Conservation (phyloP, 1,140 invertebrate species). For the Bombus pascuorum region DNA sequence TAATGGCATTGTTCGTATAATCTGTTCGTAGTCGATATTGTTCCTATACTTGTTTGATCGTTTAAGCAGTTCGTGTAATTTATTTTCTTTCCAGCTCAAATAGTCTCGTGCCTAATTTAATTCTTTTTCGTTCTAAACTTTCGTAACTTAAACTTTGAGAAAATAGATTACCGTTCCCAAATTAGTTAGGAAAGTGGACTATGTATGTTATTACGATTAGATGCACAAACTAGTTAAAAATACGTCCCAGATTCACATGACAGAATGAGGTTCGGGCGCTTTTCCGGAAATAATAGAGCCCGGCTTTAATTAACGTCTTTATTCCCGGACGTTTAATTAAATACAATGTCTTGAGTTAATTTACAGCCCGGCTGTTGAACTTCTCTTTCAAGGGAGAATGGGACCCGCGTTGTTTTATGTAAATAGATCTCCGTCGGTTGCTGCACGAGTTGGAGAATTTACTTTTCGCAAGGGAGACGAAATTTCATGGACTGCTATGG, state of each 20-base stretch:
- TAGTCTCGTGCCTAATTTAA: no score
- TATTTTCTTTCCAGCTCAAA: no score
- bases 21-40: neutral
- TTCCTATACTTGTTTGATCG: no score
- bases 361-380: constrained; percentile 7
- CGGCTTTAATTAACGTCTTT: constrained; percentile 38
- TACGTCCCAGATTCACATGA: neutral
- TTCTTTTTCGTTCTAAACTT: no score
- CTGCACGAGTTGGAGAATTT: neutral
- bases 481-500: no score
- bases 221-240: neutral
- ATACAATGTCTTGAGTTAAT: constrained; percentile 27
- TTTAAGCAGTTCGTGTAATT: no score
- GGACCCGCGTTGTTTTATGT: constrained; percentile 11
- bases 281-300: constrained; percentile 26
- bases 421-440: constrained; percentile 16
- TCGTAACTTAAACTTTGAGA: no score
- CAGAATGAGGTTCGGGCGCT: neutral
- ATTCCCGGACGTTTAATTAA: constrained; percentile 36
- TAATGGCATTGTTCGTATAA: neutral
- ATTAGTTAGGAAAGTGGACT: no score
- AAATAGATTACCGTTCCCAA: no score
- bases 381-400: neutral
- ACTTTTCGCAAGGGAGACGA: neutral
- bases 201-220: neutral